Conservation (phyloP, 2,797 vertebrate species). For the Aplochiton taeniatus region DNA sequence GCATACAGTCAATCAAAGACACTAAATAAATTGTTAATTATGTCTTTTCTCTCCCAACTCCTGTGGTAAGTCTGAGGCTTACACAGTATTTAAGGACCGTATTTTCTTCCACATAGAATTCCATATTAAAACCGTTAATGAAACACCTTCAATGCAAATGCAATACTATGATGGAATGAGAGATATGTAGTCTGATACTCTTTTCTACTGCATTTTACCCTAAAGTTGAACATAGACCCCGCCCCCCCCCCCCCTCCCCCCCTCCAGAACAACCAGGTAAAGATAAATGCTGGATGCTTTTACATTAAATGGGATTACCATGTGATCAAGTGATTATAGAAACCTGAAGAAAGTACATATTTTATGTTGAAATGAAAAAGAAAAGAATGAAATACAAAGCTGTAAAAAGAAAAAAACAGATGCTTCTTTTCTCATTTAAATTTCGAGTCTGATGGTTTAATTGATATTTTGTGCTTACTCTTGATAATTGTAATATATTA, state of each 20-base stretch:
- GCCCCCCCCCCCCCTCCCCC: constrained; percentile 48
- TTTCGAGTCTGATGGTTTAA: constrained; percentile 83
- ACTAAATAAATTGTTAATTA: constrained; percentile 82
- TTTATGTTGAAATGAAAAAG: constrained; percentile 83
- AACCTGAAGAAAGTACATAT: constrained; percentile 72
- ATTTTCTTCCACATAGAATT: constrained; percentile 75
- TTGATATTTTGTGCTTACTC: constrained; percentile 87
- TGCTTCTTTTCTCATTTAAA: constrained; percentile 84
- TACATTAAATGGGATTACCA: constrained; percentile 78
- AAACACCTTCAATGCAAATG: constrained; percentile 65
- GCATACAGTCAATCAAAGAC: constrained; percentile 92
- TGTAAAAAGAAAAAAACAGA: constrained; percentile 72
- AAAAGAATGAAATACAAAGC: constrained; percentile 74
- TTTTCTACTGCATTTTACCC: constrained; percentile 67
- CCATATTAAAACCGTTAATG: constrained; percentile 59
- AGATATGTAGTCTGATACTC: constrained; percentile 61
- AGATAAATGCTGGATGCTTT: constrained; percentile 93
- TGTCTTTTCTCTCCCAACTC: constrained; percentile 74
- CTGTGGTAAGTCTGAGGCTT: constrained; percentile 85
- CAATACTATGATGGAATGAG: constrained; percentile 72
- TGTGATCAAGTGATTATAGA: constrained; percentile 86
- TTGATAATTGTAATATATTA: constrained; percentile 82
- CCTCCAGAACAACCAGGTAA: constrained; percentile 86
- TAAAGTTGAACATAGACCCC: too few relatives aligned
- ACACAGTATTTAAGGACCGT: constrained; percentile 79